Conservation (phyloP, 2,113 vertebrate genomes). For the Brienomyrus brachyistius region DNA sequence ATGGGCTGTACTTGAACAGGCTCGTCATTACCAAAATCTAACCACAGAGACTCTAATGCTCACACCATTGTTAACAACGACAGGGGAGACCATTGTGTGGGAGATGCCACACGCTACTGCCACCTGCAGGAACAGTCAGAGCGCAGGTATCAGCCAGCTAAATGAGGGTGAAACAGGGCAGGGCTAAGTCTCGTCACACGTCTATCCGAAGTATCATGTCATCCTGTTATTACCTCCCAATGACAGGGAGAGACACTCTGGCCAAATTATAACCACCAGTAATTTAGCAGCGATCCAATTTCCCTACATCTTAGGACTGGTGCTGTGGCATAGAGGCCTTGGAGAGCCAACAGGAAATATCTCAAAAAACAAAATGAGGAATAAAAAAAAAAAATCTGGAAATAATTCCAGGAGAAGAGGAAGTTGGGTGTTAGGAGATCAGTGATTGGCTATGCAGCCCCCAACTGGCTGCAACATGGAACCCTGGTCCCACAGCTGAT, state of each 20-base stretch:
- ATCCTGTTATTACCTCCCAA: not conserved
- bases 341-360: not conserved
- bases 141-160: not conserved
- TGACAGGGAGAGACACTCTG: not conserved
- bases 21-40: not conserved
- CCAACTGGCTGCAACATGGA: not conserved
- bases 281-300: not conserved
- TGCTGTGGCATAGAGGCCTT: not conserved
- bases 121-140: not conserved
- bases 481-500: not conserved
- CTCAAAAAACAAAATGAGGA: not conserved
- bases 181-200: not conserved
- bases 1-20: not conserved
- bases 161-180: not conserved
- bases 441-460: constrained; percentile 10
- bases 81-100: not conserved
- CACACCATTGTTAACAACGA: constrained; percentile 8
- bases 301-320: not conserved
- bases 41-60: constrained; percentile 3
- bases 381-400: not conserved
- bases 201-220: not conserved
- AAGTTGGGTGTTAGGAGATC: not conserved
- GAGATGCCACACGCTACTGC: not conserved
- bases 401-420: not conserved
- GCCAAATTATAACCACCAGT: not conserved